A percentile compares a stretch with the other conserved stretches of the same genome.
Evolutionary conservation across 30 jellyfish, hydroid and myxozoan species (phyloP).

Genomic region (Hydractinia symbiolongicarpus): DNA sequence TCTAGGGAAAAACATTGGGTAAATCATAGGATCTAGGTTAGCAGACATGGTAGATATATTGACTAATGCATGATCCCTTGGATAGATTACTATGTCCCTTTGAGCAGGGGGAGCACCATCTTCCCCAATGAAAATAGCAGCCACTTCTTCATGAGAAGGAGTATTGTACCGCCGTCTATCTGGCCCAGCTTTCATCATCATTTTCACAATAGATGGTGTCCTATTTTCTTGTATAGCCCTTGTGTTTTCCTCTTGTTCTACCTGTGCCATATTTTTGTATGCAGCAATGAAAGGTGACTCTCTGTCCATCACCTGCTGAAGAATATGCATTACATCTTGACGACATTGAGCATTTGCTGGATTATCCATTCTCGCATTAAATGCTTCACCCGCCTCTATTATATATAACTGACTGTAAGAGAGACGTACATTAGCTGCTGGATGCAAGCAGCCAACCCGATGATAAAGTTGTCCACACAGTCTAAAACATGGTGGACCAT

Average conservation of each 20-base stretch:
- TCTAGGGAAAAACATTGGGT: slow-evolving; percentile 27
- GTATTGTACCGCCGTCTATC: slow-evolving; percentile 38
- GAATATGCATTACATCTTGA: background rate
- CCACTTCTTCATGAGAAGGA: slow-evolving; percentile 44
- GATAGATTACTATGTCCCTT: slow-evolving; percentile 61
- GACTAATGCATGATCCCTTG: slow-evolving; percentile 27
- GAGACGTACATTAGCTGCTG: background rate
- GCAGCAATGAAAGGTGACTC: slow-evolving; percentile 12
- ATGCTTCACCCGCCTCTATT: no score
- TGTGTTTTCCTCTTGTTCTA: slow-evolving; percentile 8
- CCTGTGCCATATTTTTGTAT: slow-evolving; percentile 19
- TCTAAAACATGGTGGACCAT: slow-evolving; percentile 20
- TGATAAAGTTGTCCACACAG: slow-evolving; percentile 15
- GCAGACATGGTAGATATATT: slow-evolving; percentile 6
- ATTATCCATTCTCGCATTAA: slow-evolving; percentile 13
- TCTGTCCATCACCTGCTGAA: background rate
- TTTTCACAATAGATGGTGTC: slow-evolving; percentile 8
- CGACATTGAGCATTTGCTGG: slow-evolving; percentile 11
- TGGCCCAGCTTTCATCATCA: slow-evolving; percentile 2
- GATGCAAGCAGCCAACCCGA: background rate
- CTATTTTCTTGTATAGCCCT: slow-evolving; percentile 5
- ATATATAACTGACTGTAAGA: background rate
- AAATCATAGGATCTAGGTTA: slow-evolving; percentile 42
- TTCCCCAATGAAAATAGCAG: slow-evolving; percentile 54
- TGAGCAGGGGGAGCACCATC: slow-evolving; percentile 59